A percentile compares a stretch with the other conserved stretches of the same genome.
Evolutionary conservation across 2,113 vertebrate species (phyloP).

Genomic region (Oryzias woworae): DNA sequence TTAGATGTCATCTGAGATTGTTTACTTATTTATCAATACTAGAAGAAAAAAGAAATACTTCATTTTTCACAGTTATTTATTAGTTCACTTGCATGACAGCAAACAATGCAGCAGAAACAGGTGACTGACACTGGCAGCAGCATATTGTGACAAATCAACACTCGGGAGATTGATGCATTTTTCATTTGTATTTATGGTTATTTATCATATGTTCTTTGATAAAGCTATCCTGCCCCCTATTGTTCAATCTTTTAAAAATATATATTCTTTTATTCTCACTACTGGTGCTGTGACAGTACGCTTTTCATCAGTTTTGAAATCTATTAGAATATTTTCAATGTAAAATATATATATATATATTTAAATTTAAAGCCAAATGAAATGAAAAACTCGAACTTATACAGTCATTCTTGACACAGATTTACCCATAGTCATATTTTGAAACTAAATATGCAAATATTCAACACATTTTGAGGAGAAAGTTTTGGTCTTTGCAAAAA

Average conservation of each 20-base stretch:
- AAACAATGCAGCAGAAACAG: neutral
- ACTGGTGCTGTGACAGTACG: too few species aligned
- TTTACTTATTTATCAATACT: neutral
- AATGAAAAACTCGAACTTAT: too few species aligned
- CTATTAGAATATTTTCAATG: too few species aligned
- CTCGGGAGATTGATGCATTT: neutral
- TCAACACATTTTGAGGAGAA: too few species aligned
- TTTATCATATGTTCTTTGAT: conserved; percentile 4
- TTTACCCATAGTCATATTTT: too few species aligned
- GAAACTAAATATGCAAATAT: too few species aligned
- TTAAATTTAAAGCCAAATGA: too few species aligned
- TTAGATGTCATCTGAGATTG: neutral
- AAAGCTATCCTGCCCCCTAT: conserved; percentile 51
- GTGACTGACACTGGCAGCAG: neutral
- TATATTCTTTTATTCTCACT: neutral
- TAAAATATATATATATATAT: too few species aligned
- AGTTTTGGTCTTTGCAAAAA: too few species aligned
- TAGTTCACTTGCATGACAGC: conserved; percentile 1
- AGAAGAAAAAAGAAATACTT: neutral
- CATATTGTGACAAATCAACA: neutral
- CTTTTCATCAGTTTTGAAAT: too few species aligned
- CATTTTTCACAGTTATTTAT: neutral
- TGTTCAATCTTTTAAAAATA: conserved; percentile 6
- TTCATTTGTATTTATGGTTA: neutral
- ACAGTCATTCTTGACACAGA: too few species aligned